Base-by-base conservation (phyloP, 2,888 invertebrate genomes). In the Caprella mutica region DNA sequence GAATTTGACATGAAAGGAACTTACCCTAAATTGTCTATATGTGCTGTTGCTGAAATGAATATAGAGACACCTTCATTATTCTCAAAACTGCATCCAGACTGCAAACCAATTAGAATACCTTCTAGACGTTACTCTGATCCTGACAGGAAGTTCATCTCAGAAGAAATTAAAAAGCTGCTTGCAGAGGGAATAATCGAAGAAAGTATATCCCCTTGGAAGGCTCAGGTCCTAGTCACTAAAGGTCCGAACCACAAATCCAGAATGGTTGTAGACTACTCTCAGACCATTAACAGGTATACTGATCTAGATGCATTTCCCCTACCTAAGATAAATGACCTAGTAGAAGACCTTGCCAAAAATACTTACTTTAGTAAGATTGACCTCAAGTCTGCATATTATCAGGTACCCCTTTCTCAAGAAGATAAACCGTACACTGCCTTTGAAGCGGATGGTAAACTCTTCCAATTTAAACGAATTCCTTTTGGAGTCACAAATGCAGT, bases 261-360 rank as follows among this genome's bases (percentile, higher is more conserved):
- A 1, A 12, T 57, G 44, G 52, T 19, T 8, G 27, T 57, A 24
- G 57, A 57, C 43, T 52, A 43, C 21, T n/a, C n/a, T n/a, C n/a
- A n/a, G n/a, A n/a, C n/a, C n/a, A n/a, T n/a, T n/a, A n/a, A n/a
- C n/a, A n/a, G 21, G 17, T 51, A 40, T 35, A 56, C 51, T 1
- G 2, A 21, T 5, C 42, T 56, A 6, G 56, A 56, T 40, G 40
- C 40, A 5, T 56, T 40, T 40, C 56, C 51, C 3, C 33, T 56
- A 12, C 35, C 35, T 9, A n/a, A n/a, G n/a, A n/a, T n/a, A n/a
- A n/a, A n/a, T n/a, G n/a, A n/a, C n/a, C n/a, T n/a, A n/a, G n/a
- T n/a, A n/a, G n/a, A n/a, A n/a, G n/a, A n/a, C n/a, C n/a, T n/a
- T n/a, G n/a, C n/a, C n/a, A n/a, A n/a, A n/a, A n/a, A n/a, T n/a